Conservation (phyloP, 2,113 vertebrate species). For the Cepphus grylle region DNA sequence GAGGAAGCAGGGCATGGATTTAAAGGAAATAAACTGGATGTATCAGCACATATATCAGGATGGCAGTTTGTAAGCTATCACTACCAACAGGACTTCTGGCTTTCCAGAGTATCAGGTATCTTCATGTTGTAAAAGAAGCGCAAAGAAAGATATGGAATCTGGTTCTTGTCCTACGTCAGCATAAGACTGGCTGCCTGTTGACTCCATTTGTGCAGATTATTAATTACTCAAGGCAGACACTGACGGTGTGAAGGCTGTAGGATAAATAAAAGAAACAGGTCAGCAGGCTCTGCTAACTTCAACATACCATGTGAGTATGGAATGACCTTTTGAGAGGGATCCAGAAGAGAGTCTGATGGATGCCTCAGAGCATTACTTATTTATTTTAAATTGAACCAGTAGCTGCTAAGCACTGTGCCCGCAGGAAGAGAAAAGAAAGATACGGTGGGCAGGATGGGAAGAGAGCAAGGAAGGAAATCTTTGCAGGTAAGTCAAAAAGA, state of each 20-base stretch:
- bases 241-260: neutral
- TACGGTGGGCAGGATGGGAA: fast-evolving
- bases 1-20: neutral
- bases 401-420: neutral
- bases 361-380: neutral
- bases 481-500: neutral
- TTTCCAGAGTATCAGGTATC: neutral
- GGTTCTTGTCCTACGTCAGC: neutral
- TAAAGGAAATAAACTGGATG: neutral
- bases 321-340: neutral
- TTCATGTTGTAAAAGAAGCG: neutral
- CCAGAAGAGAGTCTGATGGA: neutral
- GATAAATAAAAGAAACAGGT: neutral
- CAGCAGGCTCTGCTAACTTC: neutral
- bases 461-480: neutral
- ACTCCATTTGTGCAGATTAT: neutral
- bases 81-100: neutral
- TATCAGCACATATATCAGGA: neutral
- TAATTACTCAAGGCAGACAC: neutral
- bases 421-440: neutral
- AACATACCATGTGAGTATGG: neutral
- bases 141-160: neutral
- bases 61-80: neutral
- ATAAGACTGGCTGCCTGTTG: neutral
- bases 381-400: neutral